Conservation (phyloP, 2,113 vertebrate genomes). For the Dicerorhinus sumatrensis region DNA sequence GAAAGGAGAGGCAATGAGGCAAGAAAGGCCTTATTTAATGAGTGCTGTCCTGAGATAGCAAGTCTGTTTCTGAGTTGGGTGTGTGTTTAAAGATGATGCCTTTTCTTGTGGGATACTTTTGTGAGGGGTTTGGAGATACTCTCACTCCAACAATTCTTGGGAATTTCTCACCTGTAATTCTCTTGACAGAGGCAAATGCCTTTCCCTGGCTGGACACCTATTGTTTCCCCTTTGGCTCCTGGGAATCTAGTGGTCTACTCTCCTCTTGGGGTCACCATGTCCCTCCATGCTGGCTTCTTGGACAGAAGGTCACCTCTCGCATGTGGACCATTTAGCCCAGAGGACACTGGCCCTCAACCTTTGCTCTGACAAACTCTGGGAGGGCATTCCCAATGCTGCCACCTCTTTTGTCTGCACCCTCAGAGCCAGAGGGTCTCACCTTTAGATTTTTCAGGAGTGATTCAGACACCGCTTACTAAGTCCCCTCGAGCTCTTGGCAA, state of each 20-base stretch:
- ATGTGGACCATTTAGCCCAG: background rate
- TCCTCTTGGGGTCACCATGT: background rate
- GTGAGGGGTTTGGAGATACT: accelerated
- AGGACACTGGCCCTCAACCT: background rate
- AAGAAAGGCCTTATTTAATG: background rate
- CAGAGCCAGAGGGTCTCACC: background rate
- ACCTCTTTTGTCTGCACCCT: background rate
- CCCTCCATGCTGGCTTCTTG: background rate
- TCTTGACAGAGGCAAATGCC: background rate
- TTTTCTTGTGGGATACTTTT: background rate
- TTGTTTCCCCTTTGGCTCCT: background rate
- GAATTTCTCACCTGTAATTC: background rate
- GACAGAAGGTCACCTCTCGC: background rate
- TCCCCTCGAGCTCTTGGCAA: background rate
- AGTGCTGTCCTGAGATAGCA: background rate
- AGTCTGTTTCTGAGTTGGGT: background rate
- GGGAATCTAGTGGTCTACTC: too few relatives aligned
- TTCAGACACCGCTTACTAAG: background rate
- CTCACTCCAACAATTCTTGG: background rate
- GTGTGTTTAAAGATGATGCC: background rate
- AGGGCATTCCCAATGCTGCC: background rate
- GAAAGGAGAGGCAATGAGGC: background rate
- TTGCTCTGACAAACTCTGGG: background rate
- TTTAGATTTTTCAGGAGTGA: background rate
- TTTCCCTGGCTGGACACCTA: background rate